Percentiles rank a stretch among this genome's conserved stretches.
Evolutionary conservation across 2,797 vertebrate species (phyloP).

Genomic region (Chaunax sp.): DNA sequence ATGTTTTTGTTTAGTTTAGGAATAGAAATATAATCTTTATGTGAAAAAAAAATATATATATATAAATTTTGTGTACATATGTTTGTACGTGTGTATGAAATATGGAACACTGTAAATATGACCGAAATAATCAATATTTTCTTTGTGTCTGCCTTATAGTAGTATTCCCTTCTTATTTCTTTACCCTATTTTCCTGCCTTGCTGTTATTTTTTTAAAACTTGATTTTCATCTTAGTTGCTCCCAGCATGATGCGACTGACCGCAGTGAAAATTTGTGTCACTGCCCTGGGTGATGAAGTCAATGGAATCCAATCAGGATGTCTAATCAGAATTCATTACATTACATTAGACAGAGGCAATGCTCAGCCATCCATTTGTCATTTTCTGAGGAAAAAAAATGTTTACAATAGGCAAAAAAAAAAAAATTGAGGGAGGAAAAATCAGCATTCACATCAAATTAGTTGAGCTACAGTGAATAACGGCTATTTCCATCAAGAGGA

Average conservation of each 20-base stretch:
- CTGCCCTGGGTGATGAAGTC: constrained; percentile 52
- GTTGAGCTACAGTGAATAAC: constrained; percentile 51
- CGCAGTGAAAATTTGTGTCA: constrained; percentile 44
- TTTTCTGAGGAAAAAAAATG: constrained; percentile 45
- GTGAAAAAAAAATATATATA: too few relatives aligned
- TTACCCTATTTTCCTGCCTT: neutral
- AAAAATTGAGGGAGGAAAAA: constrained; percentile 14
- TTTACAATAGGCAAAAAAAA: constrained; percentile 28
- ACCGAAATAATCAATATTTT: too few relatives aligned
- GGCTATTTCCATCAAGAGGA: constrained; percentile 45
- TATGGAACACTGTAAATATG: too few relatives aligned
- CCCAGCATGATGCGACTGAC: constrained; percentile 43
- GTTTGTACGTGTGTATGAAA: too few relatives aligned
- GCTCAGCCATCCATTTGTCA: constrained; percentile 47
- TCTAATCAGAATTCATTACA: constrained; percentile 63
- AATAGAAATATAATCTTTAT: too few relatives aligned
- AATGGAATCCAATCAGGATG: constrained; percentile 47
- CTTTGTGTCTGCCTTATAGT: too few relatives aligned
- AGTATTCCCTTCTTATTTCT: too few relatives aligned
- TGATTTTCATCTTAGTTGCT: constrained; percentile 31
- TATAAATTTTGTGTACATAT: too few relatives aligned
- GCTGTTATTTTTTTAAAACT: constrained; percentile 16
- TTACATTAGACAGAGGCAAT: constrained; percentile 53
- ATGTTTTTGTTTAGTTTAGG: too few relatives aligned
- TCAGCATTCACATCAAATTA: constrained; percentile 58